These are phyloP conservation scores for Sylvia borin DNA, from an alignment of 2,797 vertebrate species.

Conservation along the genomic window DNA sequence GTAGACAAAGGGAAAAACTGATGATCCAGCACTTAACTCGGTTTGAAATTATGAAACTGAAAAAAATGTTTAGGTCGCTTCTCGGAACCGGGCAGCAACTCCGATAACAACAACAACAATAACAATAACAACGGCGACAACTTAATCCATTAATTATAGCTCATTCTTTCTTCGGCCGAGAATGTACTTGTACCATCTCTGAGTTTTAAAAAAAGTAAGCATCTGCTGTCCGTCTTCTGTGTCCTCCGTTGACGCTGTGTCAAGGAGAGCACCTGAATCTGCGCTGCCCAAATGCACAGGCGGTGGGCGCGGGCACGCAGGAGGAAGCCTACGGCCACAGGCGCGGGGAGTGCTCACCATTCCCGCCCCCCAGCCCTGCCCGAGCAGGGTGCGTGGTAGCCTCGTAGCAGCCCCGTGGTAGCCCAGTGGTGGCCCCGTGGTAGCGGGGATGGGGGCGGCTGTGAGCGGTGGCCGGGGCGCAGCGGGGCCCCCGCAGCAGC, in stretches of 20 bases:
- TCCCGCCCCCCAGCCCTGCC: neutral
- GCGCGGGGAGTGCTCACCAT: neutral
- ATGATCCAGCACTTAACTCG: slow-evolving; percentile 70
- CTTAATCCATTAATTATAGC: neutral
- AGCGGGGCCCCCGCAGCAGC: no score
- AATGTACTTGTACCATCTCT: neutral
- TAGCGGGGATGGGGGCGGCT: neutral
- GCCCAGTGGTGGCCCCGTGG: no score
- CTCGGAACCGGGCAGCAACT: neutral
- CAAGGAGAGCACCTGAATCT: neutral
- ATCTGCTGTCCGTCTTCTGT: neutral
- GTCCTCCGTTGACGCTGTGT: neutral
- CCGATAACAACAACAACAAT: neutral
- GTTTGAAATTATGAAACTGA: slow-evolving; percentile 70
- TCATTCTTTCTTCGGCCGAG: neutral
- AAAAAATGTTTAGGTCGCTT: slow-evolving; percentile 42
- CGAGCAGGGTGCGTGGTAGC: neutral
- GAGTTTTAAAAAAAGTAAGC: neutral
- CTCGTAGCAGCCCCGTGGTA: no score
- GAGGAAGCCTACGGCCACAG: rapidly evolving
- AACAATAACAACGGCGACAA: neutral
- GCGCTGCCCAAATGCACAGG: rapidly evolving
- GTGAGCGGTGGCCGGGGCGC: neutral
- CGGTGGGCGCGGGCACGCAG: no score
- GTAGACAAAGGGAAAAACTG: slow-evolving; percentile 75